Evolutionary conservation across 2,888 invertebrate species (phyloP), one percentile per base, ranked within the genome.

Genomic region (Synanthedon andrenaeformis): DNA sequence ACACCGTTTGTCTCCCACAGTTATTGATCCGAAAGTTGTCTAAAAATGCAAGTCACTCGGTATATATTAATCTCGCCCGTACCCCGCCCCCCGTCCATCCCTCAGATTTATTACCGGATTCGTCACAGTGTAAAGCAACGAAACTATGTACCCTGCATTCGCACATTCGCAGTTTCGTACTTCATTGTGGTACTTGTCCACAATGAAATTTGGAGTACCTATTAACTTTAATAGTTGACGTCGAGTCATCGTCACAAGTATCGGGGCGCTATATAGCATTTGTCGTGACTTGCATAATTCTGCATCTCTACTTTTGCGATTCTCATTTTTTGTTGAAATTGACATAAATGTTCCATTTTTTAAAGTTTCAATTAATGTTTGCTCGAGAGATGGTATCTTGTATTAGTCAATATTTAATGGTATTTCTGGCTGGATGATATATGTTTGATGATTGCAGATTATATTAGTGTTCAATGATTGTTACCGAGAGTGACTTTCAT

Each of bases 101-200:
- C 23, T 23, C 19, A 23, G 49, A 49, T 72, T 74, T 69, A 70
- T 72, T 70, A 63, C 67, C 57, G 60, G 64, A 75, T 75, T 78
- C 74, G 81, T 72, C 72, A 76, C 76, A 69, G 67, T 63, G 66
- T 75, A 72, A 74, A 72, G 71, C 61, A 55, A 55, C 11, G 23
- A 49, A 49, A 19, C 61, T 62, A 56, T 54, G 58, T 58, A 59
- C 58, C 45, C 53, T 23, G 48, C 52, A 17, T 48, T 65, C 55
- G 51, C 51, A 53, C 53, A 55, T 64, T 63, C 67, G 63, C 59
- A 59, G 63, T 65, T 62, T 61, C 59, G 64, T 62, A 60, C 66
- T 65, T 67, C 59, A 70, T 69, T 72, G 70, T 72, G 69, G 71
- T 67, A 67, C 56, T 63, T 54, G 55, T 56, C 54, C 59, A 74